Conservation (phyloP, 2,888 invertebrate species). For the Malthinus flaveolus region DNA sequence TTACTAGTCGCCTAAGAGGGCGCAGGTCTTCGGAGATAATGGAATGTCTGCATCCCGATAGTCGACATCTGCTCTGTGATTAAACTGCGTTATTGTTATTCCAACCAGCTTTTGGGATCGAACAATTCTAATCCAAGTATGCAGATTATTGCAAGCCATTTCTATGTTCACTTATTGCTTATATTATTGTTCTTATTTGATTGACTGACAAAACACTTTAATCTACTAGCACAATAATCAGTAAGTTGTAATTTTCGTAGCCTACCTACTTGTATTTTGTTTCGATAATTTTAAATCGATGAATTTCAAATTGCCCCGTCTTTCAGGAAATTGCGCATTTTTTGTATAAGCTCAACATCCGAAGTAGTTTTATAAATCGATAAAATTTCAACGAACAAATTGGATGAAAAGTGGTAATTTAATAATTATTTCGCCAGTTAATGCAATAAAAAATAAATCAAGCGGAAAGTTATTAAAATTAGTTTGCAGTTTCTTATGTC, state of each 20-base stretch:
- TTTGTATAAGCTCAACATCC: slow-evolving; percentile 31
- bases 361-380: slow-evolving; percentile 37
- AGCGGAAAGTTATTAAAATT: no score
- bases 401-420: no score
- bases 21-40: slow-evolving; percentile 34
- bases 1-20: slow-evolving; percentile 22
- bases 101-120: slow-evolving; percentile 31
- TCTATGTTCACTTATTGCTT: slow-evolving; percentile 20
- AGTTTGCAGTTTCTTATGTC: no score
- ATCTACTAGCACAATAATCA: no score
- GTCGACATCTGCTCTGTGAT: slow-evolving; percentile 36
- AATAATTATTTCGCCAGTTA: no score
- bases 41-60: slow-evolving; percentile 39
- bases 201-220: slow-evolving; percentile 15
- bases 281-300: neutral
- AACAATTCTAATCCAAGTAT: slow-evolving; percentile 33
- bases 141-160: slow-evolving; percentile 27
- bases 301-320: slow-evolving; percentile 37
- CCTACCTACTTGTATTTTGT: neutral
- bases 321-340: slow-evolving; percentile 40
- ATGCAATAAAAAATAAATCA: no score
- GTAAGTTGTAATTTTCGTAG: no score
- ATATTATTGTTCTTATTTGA: slow-evolving; percentile 15
- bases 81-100: slow-evolving; percentile 34
- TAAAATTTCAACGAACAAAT: slow-evolving; percentile 30